Conservation (phyloP, 2,113 vertebrate genomes). For the Anseranas semipalmata region DNA sequence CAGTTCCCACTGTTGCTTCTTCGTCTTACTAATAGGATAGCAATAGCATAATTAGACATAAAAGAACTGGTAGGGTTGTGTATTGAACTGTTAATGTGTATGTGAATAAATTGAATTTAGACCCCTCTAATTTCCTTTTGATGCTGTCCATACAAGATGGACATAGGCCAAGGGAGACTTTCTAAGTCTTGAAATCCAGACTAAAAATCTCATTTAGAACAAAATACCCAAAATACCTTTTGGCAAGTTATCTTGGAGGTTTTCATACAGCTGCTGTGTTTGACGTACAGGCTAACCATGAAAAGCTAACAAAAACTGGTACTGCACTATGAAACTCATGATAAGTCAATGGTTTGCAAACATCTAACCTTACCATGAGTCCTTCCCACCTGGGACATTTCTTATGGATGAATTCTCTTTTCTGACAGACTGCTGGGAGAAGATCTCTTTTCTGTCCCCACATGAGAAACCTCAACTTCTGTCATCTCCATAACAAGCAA, state of each 20-base stretch:
- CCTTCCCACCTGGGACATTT: neutral
- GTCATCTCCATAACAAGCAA: neutral
- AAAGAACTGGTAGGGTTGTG: neutral
- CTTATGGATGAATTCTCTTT: neutral
- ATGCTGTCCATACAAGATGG: neutral
- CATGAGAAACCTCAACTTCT: slow-evolving; percentile 32
- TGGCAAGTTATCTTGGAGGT: neutral
- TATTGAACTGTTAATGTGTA: neutral
- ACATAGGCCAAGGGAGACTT: neutral
- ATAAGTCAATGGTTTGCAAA: neutral
- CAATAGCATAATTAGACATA: neutral
- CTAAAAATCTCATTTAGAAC: neutral
- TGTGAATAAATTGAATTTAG: neutral
- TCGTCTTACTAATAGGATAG: neutral
- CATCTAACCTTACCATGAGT: neutral
- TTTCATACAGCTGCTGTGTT: neutral
- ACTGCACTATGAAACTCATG: neutral
- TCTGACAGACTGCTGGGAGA: neutral
- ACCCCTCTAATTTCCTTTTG: neutral
- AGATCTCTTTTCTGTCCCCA: neutral
- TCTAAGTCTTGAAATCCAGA: neutral
- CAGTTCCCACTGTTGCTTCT: neutral
- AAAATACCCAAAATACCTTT: neutral
- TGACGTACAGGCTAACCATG: neutral
- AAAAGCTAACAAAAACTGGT: neutral